Evolutionary conservation across 2,888 invertebrate species (phyloP), one percentile per base, ranked within the genome.

Genomic region (Orchestes rusci): DNA sequence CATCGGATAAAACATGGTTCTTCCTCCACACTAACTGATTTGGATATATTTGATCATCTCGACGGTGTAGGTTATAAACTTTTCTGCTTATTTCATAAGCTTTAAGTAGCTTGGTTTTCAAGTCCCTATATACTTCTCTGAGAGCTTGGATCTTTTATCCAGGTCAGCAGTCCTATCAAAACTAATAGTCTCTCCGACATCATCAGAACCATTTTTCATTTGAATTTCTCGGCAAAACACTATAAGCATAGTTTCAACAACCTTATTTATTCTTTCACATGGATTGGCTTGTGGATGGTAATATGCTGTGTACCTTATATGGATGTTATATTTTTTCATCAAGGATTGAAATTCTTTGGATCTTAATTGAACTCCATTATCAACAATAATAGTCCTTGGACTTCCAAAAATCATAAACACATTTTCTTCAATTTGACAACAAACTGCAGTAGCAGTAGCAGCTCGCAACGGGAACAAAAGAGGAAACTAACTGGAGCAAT

Each of bases 201-300:
- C 16, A 10, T 19, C 12, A 3, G 54, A 35, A 42, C 47, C 19
- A 19, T 44, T 39, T 32, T 54, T 51, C 54, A 33, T 33, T 16
- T 62, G 61, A 16, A 55, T 48, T 1, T 53, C 47, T 1, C 19
- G 32, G 0, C 60, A 52, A 18, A 52, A 63, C 7, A 57, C 40
- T 1, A 53, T 30, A 2, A 63, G 53, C 57, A 64, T 59, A 0
- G 58, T 61, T 42, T 60, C 58, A 2, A 63, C 15, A 0, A 58
- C 58, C 12, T n/a, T n/a, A n/a, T n/a, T n/a, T n/a, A n/a, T n/a
- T n/a, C n/a, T n/a, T n/a, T n/a, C n/a, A n/a, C n/a, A n/a, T n/a
- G n/a, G n/a, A n/a, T n/a, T n/a, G n/a, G n/a, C n/a, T n/a, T n/a
- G n/a, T n/a, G n/a, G n/a, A n/a, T n/a, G n/a, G n/a, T n/a, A n/a